Evolutionary conservation across 2,113 vertebrate species (phyloP).

Genomic region (Callochromis pleurospilus): DNA sequence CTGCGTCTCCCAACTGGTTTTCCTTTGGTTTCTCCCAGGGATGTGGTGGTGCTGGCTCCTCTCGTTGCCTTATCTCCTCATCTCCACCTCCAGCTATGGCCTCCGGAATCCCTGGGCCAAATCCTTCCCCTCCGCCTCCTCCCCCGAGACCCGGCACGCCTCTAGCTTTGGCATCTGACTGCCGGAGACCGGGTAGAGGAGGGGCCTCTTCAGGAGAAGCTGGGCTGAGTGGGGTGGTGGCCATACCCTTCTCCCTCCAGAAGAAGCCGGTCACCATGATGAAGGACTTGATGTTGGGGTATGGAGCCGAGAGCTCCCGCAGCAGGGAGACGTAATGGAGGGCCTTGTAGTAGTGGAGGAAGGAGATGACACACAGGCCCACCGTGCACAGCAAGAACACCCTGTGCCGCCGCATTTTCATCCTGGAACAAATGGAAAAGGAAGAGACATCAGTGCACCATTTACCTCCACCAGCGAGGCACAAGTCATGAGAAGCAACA

Average conservation of each 20-base stretch:
- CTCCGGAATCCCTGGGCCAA: not conserved
- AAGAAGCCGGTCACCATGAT: constrained; percentile 85
- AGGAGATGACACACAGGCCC: constrained; percentile 98
- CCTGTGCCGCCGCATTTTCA: constrained; percentile 98
- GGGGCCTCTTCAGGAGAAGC: constrained; percentile 75
- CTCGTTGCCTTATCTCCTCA: constrained; percentile 24
- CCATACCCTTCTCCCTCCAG: constrained; percentile 88
- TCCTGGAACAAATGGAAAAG: constrained; percentile 66
- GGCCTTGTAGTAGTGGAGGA: constrained; percentile 98
- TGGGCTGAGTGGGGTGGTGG: constrained; percentile 77
- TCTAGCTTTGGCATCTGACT: constrained; percentile 64
- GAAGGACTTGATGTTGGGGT: constrained; percentile 93
- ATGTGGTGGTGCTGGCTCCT: constrained; percentile 48
- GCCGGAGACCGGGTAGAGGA: constrained; percentile 70
- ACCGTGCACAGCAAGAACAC: constrained; percentile 98
- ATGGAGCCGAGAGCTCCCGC: constrained; percentile 90
- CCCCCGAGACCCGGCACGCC: constrained; percentile 25
- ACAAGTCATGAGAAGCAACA: not conserved
- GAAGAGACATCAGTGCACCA: not conserved
- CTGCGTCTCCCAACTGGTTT: not conserved
- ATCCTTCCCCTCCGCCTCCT: not conserved
- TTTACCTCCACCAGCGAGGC: not conserved
- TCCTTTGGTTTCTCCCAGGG: constrained; percentile 66
- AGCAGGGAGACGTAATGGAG: constrained; percentile 96
- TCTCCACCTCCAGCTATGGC: constrained; percentile 14